These are phyloP conservation scores for Idaea dimidiata DNA, from an alignment of 2,888 invertebrate genomes.

Conservation along the genomic window DNA sequence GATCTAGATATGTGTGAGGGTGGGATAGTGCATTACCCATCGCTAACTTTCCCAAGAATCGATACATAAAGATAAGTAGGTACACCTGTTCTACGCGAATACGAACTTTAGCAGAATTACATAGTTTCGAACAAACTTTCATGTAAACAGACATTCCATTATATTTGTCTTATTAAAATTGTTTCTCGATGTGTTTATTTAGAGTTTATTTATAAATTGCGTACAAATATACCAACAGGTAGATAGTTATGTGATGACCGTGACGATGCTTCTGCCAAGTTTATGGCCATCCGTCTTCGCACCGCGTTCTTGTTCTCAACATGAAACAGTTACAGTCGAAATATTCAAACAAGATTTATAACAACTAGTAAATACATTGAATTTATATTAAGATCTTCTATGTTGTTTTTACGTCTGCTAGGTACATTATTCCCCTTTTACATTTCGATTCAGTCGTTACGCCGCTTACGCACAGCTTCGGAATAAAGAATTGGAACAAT, in stretches of 20 bases:
- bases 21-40: neutral
- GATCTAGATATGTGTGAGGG: neutral
- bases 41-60: neutral
- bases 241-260: slow-evolving; percentile 27
- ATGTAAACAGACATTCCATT: neutral
- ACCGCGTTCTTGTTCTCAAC: slow-evolving; percentile 29
- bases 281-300: slow-evolving; percentile 41
- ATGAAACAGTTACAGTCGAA: slow-evolving; percentile 35
- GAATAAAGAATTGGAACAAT: slow-evolving; percentile 21
- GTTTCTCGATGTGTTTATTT: slow-evolving; percentile 34
- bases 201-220: slow-evolving; percentile 36
- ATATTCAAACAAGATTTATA: slow-evolving; percentile 43
- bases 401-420: slow-evolving; percentile 30
- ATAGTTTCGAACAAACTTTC: neutral
- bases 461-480: slow-evolving; percentile 14
- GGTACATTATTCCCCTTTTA: slow-evolving; percentile 34
- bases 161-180: neutral
- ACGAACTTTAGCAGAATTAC: neutral
- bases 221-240: slow-evolving; percentile 15
- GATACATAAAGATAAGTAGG: neutral
- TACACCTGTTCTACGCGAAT: neutral
- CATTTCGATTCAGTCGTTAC: slow-evolving; percentile 25
- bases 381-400: slow-evolving; percentile 33
- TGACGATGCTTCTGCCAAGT: slow-evolving; percentile 38
- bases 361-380: slow-evolving; percentile 39